Base-by-base conservation (phyloP, 2,797 vertebrate species). In the Gambusia yucatana region DNA sequence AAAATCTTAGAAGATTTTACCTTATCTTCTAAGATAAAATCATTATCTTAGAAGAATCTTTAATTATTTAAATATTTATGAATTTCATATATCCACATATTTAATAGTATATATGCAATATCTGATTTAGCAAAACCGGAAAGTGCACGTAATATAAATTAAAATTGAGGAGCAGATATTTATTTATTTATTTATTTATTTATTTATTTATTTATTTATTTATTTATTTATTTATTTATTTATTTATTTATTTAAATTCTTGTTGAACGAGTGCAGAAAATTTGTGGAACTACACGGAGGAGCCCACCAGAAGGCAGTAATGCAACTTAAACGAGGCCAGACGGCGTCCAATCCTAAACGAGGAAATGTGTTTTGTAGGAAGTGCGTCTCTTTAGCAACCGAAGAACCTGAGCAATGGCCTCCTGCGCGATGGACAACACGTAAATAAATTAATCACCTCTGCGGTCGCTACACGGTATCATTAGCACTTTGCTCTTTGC, bases 401-500 rank as follows among this genome's bases (percentile, higher is more conserved):
- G 81, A 84, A 72, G 59, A 76, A 77, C 36, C 14, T 30, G 5
- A 30, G 70, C 43, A 28, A 92, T 92, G 93, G 91, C 88, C 85
- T 86, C 72, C 14, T 8, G 10, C 6, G 82, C n/a, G 72, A 87
- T 87, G 87, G 90, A 91, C 9, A 87, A 84, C 7, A 94, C 91
- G 88, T 91, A 91, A 92, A 87, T 63, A 83, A 86, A 87, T 9
- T 77, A 76, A 73, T 2, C 50, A 0, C 11, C 36, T 73, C 20
- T 67, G 2, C 55, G 28, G 22, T 75, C 55, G 25, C 25, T 39
- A 59, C 8, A 0, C 52, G 70, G 13, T 36, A 59, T 50, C 44
- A 4, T 1, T 48, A 57, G 22, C 77, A 22, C 30, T 25, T 28
- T 22, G 28, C 22, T 43, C 43, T 43, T 17, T 33, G 43, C 1